A percentile compares a stretch with the other conserved stretches of the same genome.
These are phyloP conservation scores for Axis porcinus DNA, from an alignment of 2,113 vertebrate species.

Conservation along the genomic window DNA sequence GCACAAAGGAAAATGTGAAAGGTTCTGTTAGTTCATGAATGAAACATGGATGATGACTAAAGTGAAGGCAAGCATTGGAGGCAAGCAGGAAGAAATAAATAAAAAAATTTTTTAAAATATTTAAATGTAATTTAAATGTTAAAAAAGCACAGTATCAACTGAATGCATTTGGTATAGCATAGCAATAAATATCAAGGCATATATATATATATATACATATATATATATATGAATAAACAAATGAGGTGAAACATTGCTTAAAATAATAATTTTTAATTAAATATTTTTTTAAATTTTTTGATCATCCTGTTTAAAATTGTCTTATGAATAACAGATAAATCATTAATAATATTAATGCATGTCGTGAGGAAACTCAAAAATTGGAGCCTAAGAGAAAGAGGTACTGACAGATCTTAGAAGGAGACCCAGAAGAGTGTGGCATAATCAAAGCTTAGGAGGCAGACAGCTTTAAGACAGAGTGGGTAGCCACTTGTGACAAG, in stretches of 20 bases:
- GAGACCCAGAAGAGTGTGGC: neutral
- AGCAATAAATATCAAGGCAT: neutral
- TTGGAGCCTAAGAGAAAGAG: neutral
- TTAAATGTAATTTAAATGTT: neutral
- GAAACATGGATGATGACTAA: neutral
- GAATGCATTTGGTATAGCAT: neutral
- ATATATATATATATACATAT: fast-evolving
- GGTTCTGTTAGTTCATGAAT: neutral
- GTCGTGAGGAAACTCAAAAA: neutral
- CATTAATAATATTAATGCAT: neutral
- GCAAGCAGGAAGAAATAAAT: neutral
- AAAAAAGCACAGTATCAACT: neutral
- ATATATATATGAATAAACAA: neutral
- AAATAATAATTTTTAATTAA: neutral
- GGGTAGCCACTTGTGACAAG: neutral
- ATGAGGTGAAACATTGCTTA: neutral
- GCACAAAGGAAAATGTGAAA: neutral
- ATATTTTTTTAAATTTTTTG: neutral
- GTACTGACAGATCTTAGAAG: neutral
- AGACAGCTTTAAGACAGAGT: neutral
- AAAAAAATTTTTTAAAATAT: neutral
- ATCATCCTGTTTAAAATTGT: neutral
- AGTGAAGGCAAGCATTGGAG: neutral
- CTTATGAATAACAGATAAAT: neutral
- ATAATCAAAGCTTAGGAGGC: neutral